A percentile compares a stretch with the other conserved stretches of the same genome.
Evolutionary conservation across 1,140 invertebrate genomes (phyloP).

Genomic region (Eumaeus atala): DNA sequence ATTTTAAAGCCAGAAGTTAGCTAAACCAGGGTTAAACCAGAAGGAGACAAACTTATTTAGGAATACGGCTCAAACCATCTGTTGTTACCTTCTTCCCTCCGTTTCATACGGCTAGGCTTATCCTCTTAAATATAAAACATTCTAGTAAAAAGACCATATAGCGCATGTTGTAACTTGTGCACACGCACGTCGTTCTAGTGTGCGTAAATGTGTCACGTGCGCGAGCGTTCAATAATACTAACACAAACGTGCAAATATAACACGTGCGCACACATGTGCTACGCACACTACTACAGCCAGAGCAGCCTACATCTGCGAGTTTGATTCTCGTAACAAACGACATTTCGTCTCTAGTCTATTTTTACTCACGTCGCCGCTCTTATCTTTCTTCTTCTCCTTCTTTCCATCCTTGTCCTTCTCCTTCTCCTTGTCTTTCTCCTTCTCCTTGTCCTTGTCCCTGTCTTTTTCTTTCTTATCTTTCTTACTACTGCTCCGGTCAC

Average conservation of each 20-base stretch:
- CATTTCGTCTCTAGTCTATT: background rate
- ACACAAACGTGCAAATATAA: background rate
- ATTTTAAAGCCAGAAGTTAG: too few species aligned
- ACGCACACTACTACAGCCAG: background rate
- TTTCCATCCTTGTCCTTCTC: slow-evolving; percentile 30
- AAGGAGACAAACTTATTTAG: too few species aligned
- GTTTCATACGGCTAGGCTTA: too few species aligned
- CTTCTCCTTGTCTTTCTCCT: slow-evolving; percentile 25
- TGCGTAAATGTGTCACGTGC: too few species aligned
- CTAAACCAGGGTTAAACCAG: too few species aligned
- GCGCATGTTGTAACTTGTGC: too few species aligned
- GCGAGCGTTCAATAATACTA: background rate
- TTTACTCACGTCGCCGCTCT: slow-evolving; percentile 28
- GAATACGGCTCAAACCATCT: too few species aligned
- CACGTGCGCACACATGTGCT: background rate
- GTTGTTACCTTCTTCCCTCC: too few species aligned
- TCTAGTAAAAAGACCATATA: too few species aligned
- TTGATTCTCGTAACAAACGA: background rate
- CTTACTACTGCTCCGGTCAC: slow-evolving; percentile 29
- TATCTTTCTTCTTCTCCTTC: slow-evolving; percentile 34
- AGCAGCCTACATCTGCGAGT: background rate
- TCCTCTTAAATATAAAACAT: too few species aligned
- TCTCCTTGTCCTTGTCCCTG: slow-evolving; percentile 27
- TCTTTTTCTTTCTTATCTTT: slow-evolving; percentile 37
- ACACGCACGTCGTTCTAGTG: too few species aligned